A percentile compares a stretch with the other conserved stretches of the same genome.
phyloP scores from a whole-genome alignment of 2,113 vertebrate species.

The Trachemys scripta region DNA sequence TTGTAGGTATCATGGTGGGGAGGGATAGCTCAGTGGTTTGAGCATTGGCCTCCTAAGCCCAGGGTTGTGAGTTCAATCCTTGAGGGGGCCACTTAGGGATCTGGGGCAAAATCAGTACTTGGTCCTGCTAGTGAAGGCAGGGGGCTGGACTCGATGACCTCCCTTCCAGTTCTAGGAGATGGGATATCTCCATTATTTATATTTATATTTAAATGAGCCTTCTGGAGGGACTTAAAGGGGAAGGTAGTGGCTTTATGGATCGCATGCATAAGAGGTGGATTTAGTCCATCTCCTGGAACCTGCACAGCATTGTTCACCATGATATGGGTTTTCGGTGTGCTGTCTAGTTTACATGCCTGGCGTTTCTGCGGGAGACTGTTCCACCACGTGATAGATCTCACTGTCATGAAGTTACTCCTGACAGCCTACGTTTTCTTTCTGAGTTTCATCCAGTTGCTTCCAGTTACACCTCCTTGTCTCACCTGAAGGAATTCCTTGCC shows the following conservation, averaged over 20 bases:
- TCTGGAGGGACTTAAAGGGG: not conserved
- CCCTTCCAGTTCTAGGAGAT: no score
- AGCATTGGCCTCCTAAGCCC: no score
- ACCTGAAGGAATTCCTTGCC: not conserved
- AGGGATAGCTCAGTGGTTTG: no score
- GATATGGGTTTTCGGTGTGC: not conserved
- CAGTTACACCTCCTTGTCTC: not conserved
- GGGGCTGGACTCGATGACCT: no score
- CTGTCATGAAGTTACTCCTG: not conserved
- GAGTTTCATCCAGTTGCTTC: not conserved
- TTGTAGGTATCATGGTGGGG: not conserved
- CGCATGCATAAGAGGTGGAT: not conserved
- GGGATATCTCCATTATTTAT: no score
- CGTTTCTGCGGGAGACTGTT: not conserved
- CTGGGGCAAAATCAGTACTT: no score
- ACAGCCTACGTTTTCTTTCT: not conserved
- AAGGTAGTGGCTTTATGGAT: not conserved
- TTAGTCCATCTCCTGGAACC: not conserved
- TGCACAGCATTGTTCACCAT: not conserved
- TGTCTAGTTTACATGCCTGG: not conserved
- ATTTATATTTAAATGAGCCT: no score
- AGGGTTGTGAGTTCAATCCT: no score
- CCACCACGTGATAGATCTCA: not conserved
- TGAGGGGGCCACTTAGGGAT: no score
- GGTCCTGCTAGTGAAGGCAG: no score